These are phyloP conservation scores for Nomada ferruginata DNA, from an alignment of 2,888 invertebrate species.

Conservation along the genomic window DNA sequence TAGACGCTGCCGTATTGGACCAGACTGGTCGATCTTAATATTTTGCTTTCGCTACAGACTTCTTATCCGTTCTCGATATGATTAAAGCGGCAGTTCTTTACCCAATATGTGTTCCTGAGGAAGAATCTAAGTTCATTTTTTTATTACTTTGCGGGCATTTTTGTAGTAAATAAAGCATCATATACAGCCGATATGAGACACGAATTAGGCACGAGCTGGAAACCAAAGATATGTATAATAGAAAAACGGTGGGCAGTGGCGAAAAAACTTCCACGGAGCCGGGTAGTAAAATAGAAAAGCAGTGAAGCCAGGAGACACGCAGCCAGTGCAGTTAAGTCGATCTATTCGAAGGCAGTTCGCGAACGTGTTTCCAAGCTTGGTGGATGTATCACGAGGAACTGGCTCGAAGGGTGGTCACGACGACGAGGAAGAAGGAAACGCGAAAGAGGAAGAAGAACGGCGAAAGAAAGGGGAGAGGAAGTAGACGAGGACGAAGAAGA, in stretches of 20 bases:
- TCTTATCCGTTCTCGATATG: not conserved
- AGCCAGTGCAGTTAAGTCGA: constrained; percentile 29
- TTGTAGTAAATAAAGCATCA: too few species aligned
- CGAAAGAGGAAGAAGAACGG: not conserved
- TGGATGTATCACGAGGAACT: constrained; percentile 59
- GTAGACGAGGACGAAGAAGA: constrained; percentile 25
- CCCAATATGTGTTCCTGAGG: not conserved
- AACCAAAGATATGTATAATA: constrained; percentile 25
- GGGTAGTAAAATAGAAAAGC: constrained; percentile 8
- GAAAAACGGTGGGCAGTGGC: not conserved
- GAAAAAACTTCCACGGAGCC: not conserved
- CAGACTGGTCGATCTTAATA: constrained; percentile 6
- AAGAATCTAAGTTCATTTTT: not conserved
- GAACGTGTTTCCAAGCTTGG: constrained; percentile 55
- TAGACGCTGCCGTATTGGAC: constrained; percentile 8
- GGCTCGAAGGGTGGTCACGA: constrained; percentile 43
- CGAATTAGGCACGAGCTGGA: constrained; percentile 48
- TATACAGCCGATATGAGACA: constrained; percentile 11
- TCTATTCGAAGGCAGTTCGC: constrained; percentile 52
- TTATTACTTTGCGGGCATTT: too few species aligned
- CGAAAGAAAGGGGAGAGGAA: constrained; percentile 12
- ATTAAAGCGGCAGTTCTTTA: not conserved
- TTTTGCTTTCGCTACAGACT: not conserved
- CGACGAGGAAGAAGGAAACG: constrained; percentile 16
- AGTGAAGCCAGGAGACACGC: constrained; percentile 24